These are phyloP conservation scores for Enteromius paludinosus DNA, from an alignment of 2,797 vertebrate genomes.

Conservation along the genomic window DNA sequence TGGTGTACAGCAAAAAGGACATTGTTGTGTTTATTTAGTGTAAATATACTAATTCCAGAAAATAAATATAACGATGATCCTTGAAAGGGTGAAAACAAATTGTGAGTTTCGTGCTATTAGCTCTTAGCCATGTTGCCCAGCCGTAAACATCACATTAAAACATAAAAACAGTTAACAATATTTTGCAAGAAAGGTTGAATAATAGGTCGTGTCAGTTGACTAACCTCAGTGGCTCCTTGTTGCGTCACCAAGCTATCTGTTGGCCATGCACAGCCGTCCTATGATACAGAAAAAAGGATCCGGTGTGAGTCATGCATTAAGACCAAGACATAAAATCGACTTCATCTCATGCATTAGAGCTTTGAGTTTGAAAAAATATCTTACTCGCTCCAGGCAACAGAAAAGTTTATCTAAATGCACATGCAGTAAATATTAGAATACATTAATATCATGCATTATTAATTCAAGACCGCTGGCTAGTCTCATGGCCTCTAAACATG, in stretches of 20 bases:
- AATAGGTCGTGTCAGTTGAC: neutral
- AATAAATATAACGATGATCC: neutral
- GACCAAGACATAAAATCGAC: slow-evolving; percentile 15
- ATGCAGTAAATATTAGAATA: slow-evolving; percentile 1
- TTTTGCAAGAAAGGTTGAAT: slow-evolving; percentile 2
- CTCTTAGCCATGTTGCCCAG: neutral
- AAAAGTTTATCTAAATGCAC: neutral
- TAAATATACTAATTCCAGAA: neutral
- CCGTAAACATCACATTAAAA: neutral
- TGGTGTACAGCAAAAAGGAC: neutral
- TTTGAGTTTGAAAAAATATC: neutral
- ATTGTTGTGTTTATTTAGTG: neutral
- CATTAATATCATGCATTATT: slow-evolving; percentile 27
- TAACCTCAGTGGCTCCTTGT: slow-evolving; percentile 84
- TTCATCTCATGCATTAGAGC: neutral
- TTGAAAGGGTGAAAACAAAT: neutral
- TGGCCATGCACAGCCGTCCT: slow-evolving; percentile 88
- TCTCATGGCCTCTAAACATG: slow-evolving; percentile 22
- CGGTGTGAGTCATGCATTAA: slow-evolving; percentile 23
- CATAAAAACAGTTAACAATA: neutral
- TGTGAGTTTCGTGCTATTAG: neutral
- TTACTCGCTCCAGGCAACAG: neutral
- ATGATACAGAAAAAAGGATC: slow-evolving; percentile 26
- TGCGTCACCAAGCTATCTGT: slow-evolving; percentile 78
- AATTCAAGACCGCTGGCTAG: slow-evolving; percentile 15